Conservation (phyloP, 2,888 invertebrate species). For the Oligia fasciuncula region DNA sequence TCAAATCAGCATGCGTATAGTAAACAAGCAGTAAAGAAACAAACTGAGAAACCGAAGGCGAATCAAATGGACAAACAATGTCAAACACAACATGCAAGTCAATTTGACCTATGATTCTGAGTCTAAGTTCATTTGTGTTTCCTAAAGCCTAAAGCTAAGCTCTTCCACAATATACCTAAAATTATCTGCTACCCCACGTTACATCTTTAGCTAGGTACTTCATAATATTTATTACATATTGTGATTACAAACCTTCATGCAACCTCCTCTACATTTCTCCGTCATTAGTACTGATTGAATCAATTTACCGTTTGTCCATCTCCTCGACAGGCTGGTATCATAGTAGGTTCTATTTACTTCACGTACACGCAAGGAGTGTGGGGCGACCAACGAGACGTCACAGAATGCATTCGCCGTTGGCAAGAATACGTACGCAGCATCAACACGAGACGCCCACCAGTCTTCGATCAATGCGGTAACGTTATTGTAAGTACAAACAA, state of each 20-base stretch:
- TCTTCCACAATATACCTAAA: background rate
- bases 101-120: slow-evolving; percentile 1
- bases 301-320: slow-evolving; percentile 60
- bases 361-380: slow-evolving; percentile 87
- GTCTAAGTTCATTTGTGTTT: background rate
- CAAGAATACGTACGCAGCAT: slow-evolving; percentile 84
- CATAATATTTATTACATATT: background rate
- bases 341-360: slow-evolving; percentile 85
- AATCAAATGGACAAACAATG: background rate
- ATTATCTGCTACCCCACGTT: background rate
- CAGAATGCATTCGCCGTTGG: slow-evolving; percentile 85
- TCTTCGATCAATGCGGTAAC: slow-evolving; percentile 83
- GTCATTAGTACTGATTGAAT: slow-evolving; percentile 74
- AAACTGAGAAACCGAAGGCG: background rate
- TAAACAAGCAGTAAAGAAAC: background rate
- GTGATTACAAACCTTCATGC: slow-evolving; percentile 16
- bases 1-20: background rate
- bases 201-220: background rate
- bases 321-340: slow-evolving; percentile 83
- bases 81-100: background rate
- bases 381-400: slow-evolving; percentile 85
- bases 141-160: background rate
- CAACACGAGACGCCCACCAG: slow-evolving; percentile 84
- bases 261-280: slow-evolving; percentile 79
- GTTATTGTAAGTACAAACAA: slow-evolving; percentile 79